Evolutionary conservation across 1,140 invertebrate genomes (phyloP).

Genomic region (Epicauta chinensis): DNA sequence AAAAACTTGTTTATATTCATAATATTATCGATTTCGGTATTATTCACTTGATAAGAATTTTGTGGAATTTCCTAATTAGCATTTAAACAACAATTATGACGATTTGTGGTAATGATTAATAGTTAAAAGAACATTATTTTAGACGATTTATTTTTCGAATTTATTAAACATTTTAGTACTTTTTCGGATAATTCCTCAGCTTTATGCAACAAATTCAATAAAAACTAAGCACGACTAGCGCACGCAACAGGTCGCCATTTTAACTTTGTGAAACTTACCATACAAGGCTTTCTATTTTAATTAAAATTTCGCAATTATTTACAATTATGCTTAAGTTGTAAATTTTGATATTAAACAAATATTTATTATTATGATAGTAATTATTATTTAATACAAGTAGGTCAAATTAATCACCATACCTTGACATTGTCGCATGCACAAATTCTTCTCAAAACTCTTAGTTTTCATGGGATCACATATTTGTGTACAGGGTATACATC

Average conservation of each 20-base stretch:
- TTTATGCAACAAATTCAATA: too few species aligned
- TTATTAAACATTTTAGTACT: too few species aligned
- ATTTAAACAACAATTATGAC: too few species aligned
- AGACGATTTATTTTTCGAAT: too few species aligned
- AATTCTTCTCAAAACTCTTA: conserved; percentile 25
- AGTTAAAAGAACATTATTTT: too few species aligned
- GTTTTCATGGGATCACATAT: conserved; percentile 18
- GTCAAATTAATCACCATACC: conserved; percentile 23
- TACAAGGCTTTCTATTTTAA: background rate
- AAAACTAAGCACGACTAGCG: background rate
- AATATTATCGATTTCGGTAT: too few species aligned
- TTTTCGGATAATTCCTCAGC: too few species aligned
- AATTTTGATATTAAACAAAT: background rate
- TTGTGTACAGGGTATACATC: conserved; percentile 25
- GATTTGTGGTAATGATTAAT: too few species aligned
- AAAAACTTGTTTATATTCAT: too few species aligned
- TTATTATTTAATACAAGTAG: background rate
- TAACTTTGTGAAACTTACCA: background rate
- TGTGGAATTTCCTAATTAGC: too few species aligned
- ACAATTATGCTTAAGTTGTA: background rate
- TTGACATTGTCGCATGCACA: conserved; percentile 31
- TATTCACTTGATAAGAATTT: too few species aligned
- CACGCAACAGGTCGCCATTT: background rate
- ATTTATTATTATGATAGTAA: background rate
- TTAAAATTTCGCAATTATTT: background rate